phyloP scores from a whole-genome alignment of 2,113 vertebrate genomes.

The Rhinopithecus roxellana region DNA sequence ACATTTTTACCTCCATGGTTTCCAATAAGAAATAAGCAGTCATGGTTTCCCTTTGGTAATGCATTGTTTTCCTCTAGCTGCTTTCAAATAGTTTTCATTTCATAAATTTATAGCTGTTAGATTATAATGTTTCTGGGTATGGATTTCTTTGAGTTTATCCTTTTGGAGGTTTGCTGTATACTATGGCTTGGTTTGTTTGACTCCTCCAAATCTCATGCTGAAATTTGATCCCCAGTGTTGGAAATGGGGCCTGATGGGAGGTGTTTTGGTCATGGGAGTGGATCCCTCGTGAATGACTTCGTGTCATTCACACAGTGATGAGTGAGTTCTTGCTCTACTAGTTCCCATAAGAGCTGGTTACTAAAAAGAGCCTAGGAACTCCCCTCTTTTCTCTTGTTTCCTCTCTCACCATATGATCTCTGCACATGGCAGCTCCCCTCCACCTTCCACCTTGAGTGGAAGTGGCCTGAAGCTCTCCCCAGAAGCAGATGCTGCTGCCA shows the following conservation, averaged over 20 bases:
- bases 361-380: background rate
- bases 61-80: background rate
- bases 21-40: background rate
- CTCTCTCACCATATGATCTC: background rate
- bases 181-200: background rate
- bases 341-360: background rate
- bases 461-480: background rate
- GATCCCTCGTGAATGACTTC: background rate
- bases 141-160: background rate
- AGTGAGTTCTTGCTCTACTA: background rate
- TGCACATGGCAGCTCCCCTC: background rate
- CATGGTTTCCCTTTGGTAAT: background rate
- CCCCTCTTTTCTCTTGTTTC: background rate
- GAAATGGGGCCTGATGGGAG: background rate
- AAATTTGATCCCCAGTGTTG: background rate
- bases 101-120: background rate
- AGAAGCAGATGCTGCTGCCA: background rate
- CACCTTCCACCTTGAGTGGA: background rate
- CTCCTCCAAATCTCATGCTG: background rate
- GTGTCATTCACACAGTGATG: background rate
- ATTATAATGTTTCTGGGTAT: background rate
- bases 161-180: background rate
- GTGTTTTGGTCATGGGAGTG: background rate
- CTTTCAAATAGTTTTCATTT: background rate
- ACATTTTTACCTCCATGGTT: background rate